Conservation (phyloP, 2,888 invertebrate species). For the Drosophila stalkeri region DNA sequence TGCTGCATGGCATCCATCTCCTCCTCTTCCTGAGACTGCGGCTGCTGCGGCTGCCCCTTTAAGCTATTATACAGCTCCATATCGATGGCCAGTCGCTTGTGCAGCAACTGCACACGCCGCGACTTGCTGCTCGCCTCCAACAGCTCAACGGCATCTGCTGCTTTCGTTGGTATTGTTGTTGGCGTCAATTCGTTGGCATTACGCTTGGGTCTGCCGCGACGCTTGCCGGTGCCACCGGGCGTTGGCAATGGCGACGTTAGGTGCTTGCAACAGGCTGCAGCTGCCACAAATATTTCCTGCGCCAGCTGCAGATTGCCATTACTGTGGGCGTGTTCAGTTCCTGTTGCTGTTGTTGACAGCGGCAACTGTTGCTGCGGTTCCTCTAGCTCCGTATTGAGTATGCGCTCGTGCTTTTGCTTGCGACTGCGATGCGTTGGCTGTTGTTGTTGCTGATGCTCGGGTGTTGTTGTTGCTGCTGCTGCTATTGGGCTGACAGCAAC, state of each 20-base stretch:
- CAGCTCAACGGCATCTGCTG: background rate
- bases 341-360: constrained; percentile 40
- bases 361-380: constrained; percentile 51
- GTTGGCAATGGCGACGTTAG: constrained; percentile 9
- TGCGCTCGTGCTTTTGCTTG: constrained; percentile 81
- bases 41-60: background rate
- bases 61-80: constrained; percentile 54
- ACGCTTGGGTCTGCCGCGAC: constrained; percentile 86
- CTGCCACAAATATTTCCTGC: constrained; percentile 11
- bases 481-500: constrained; percentile 12
- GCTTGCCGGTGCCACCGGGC: constrained; percentile 49
- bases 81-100: constrained; percentile 83
- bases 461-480: constrained; percentile 24
- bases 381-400: constrained; percentile 76
- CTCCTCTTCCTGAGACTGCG: background rate
- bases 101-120: constrained; percentile 81
- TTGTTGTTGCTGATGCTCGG: constrained; percentile 26
- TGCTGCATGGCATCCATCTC: constrained; percentile 9
- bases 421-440: constrained; percentile 70
- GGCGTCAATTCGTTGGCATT: constrained; percentile 37
- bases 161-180: constrained; percentile 5
- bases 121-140: constrained; percentile 64
- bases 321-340: constrained; percentile 33
- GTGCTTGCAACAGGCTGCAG: constrained; percentile 7
- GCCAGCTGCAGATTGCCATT: constrained; percentile 44